Evolutionary conservation across 1,140 invertebrate genomes (phyloP), one percentile per base, ranked within the genome.

Genomic region (Drosophila kikkawai): DNA sequence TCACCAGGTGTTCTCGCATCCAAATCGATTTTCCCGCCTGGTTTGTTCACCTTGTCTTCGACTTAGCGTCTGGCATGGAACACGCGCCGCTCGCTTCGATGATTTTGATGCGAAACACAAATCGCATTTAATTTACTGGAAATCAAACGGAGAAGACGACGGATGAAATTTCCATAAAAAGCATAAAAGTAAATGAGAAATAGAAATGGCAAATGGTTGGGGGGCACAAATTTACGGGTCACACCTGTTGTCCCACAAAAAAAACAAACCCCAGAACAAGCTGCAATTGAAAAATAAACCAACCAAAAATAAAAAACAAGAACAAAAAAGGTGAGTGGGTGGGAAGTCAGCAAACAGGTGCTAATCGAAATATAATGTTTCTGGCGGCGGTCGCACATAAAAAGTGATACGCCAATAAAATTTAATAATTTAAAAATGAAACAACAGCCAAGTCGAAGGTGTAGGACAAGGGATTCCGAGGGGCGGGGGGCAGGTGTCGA

Each of bases 341-440:
- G 37, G 36, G 9, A 41, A 22, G 22, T 41, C 70, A 66, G 80
- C 85, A 88, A 90, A 90, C 85, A 88, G 85, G 85, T 88, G 85
- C 85, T 88, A 88, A 88, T 88, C 85, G 85, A 88, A 88, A 88
- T 85, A 88, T 88, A 88, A 88, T 88, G 85, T 90, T 88, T 85
- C 85, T 71, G 86, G 55, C 79, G 61, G 83, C 80, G 84, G 64
- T 88, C 84, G 83, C 82, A 71, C 85, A 88, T 88, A 88, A 88
- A 88, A 88, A 90, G 83, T 91, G 81, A 88, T 88, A 85, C 75
- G 86, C 75, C 86, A 88, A 88, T 88, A 88, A 90, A 88, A 88
- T 88, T 90, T 90, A 85, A 88, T 88, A 88, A 88, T 88, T 88
- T 90, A 88, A 90, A 90, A 85, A 85, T 79, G 78, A 90, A 88